phyloP scores from a whole-genome alignment of 2,113 vertebrate species.

The Tachuris rubrigastra region DNA sequence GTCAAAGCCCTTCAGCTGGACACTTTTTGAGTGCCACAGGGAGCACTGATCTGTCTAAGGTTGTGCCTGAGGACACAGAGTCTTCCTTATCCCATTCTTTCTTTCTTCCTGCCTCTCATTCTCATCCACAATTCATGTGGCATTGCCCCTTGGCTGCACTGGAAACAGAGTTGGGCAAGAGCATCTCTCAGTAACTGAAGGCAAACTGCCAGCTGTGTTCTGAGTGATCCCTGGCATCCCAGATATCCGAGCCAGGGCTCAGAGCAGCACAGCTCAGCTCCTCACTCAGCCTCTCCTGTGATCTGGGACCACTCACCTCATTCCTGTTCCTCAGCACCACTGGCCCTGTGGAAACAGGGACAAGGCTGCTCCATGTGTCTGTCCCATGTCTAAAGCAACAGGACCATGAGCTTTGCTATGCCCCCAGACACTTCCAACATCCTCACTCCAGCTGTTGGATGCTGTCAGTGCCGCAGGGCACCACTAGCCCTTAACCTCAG shows the following conservation, averaged over 20 bases:
- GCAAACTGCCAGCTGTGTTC: not conserved
- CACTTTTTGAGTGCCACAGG: not conserved
- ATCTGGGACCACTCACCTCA: not conserved
- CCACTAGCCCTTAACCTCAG: not conserved
- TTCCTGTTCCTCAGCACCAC: not conserved
- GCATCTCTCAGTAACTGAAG: not conserved
- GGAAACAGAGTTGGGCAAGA: not conserved
- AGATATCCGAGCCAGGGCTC: not conserved
- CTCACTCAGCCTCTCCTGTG: not conserved
- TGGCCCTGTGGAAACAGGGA: not conserved
- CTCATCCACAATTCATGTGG: not conserved
- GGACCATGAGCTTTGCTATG: not conserved
- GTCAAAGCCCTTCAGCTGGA: not conserved
- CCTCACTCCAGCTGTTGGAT: not conserved
- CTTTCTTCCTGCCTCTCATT: not conserved
- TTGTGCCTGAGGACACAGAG: not conserved
- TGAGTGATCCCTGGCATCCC: not conserved
- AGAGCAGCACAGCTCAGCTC: not conserved
- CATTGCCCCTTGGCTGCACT: not conserved
- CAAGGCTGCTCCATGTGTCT: not conserved
- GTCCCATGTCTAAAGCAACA: not conserved
- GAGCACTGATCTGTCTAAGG: not conserved
- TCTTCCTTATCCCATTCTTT: not conserved
- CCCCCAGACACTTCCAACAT: not conserved
- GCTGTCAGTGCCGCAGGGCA: not conserved